Base-by-base conservation (phyloP, 2,797 vertebrate species). In the Austrolebias charrua region DNA sequence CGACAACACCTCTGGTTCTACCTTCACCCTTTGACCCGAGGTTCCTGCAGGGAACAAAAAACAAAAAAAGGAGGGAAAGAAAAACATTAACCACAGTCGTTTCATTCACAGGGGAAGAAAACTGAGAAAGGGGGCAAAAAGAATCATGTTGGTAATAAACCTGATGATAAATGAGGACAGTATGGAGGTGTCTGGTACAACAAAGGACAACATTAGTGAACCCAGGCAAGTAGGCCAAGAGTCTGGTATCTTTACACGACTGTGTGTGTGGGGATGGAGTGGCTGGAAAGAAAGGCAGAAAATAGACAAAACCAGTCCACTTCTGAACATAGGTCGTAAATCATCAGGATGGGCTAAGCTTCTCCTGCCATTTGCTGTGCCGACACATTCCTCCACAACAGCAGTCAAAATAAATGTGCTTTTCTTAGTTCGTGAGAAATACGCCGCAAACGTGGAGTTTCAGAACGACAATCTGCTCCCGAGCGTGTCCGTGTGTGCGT, bases 1-100 rank as follows among this genome's bases (percentile, higher is more conserved):
- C 0, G 94, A 95, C 2, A 50, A 79, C 35, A 95, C 88, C 72
- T 95, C 93, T 1, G 90, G 73, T 1, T 85, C 89, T 24, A 95
- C 95, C 55, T 85, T 92, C 69, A 95, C 92, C 31, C 82, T 85
- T 82, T 94, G 93, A 69, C 91, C 89, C 13, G 78, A 71, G 12
- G 59, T 63, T n/a, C 82, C 92, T 93, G 33, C 29, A 63, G 35
- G 19, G 68, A 62, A 66, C 18, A 65, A 44, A 73, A 47, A 50
- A 19, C 8, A 16, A 47, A 19, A 47, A 44, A 73, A 42, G 46
- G 18, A 52, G 2, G 42, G 1, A 75, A 42, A 71, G n/a, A 73
- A 38, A 73, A 63, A 64, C 49, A 71, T 83, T 72, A 76, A 54
- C 54, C 51, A 55, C 8, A 31, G 44, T 14, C 19, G 44, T 55